phyloP scores from a whole-genome alignment of 2,888 invertebrate genomes.

The Drosophila histrio region DNA sequence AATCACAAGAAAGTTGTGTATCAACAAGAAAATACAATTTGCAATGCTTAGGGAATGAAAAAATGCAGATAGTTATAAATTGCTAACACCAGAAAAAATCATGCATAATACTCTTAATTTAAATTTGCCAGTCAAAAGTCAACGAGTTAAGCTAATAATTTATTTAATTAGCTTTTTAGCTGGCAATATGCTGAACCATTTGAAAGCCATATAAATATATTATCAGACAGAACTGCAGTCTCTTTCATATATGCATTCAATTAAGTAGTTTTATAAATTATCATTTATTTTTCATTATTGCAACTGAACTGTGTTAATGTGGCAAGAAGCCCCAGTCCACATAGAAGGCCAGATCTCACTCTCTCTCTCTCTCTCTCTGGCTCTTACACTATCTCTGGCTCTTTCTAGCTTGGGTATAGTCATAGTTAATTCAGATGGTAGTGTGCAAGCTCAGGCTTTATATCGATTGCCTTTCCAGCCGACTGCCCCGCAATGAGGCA shows the following conservation, averaged over 20 bases:
- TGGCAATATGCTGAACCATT: not conserved
- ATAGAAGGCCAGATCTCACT: not conserved
- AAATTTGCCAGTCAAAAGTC: not conserved
- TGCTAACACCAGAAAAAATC: no score
- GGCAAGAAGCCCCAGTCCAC: not conserved
- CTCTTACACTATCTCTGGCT: not conserved
- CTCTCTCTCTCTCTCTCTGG: not conserved
- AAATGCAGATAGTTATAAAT: no score
- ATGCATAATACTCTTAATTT: not conserved
- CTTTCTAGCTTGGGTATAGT: constrained; percentile 24
- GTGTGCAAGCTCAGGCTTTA: constrained; percentile 27
- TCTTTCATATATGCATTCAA: constrained; percentile 30
- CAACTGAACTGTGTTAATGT: constrained; percentile 22
- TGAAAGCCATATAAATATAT: not conserved
- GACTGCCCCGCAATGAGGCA: constrained; percentile 57
- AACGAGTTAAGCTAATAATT: not conserved
- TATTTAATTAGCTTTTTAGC: not conserved
- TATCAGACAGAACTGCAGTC: constrained; percentile 32
- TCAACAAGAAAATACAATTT: not conserved
- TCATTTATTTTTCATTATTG: constrained; percentile 51
- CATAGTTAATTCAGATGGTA: constrained; percentile 67
- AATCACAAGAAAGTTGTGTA: not conserved
- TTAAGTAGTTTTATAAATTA: constrained; percentile 40
- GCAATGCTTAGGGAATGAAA: not conserved
- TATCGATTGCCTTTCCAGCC: constrained; percentile 70